Percentiles rank a stretch among this genome's conserved stretches.
phyloP scores from a whole-genome alignment of 1,140 invertebrate species.

The Drosophila trapezifrons region DNA sequence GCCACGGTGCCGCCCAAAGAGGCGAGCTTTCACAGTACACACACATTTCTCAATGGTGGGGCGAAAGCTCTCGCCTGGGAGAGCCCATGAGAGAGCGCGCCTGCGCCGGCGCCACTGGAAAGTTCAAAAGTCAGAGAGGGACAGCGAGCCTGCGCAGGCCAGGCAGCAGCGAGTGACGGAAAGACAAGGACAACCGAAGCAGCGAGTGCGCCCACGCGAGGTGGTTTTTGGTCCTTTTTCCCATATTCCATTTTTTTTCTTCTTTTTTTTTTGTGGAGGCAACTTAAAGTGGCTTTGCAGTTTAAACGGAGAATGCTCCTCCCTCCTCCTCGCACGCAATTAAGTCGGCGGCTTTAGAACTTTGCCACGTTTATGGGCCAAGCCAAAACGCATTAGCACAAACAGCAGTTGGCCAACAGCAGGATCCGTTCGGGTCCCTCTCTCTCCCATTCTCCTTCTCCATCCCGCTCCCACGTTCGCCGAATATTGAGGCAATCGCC shows the following conservation, averaged over 20 bases:
- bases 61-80: constrained; percentile 38
- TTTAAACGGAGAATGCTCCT: constrained; percentile 44
- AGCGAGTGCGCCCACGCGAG: constrained; percentile 56
- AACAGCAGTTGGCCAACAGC: constrained; percentile 36
- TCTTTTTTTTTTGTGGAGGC: constrained; percentile 20
- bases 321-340: constrained; percentile 26
- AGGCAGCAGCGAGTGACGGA: constrained; percentile 43
- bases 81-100: constrained; percentile 2
- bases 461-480: neutral
- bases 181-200: constrained; percentile 60
- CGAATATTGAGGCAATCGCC: constrained; percentile 21
- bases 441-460: no score
- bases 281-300: constrained; percentile 60
- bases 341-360: constrained; percentile 55
- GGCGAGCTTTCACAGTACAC: constrained; percentile 49
- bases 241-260: constrained; percentile 18
- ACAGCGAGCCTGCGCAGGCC: constrained; percentile 36
- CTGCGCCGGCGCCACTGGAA: constrained; percentile 34
- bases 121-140: constrained; percentile 27
- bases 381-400: constrained; percentile 52
- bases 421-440: constrained; percentile 9
- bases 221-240: constrained; percentile 25
- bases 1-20: constrained; percentile 71
- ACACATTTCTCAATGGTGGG: constrained; percentile 63
- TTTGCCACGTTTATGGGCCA: constrained; percentile 62